Base-by-base conservation (phyloP, 2,797 vertebrate species). In the Cirrhinus molitorella region DNA sequence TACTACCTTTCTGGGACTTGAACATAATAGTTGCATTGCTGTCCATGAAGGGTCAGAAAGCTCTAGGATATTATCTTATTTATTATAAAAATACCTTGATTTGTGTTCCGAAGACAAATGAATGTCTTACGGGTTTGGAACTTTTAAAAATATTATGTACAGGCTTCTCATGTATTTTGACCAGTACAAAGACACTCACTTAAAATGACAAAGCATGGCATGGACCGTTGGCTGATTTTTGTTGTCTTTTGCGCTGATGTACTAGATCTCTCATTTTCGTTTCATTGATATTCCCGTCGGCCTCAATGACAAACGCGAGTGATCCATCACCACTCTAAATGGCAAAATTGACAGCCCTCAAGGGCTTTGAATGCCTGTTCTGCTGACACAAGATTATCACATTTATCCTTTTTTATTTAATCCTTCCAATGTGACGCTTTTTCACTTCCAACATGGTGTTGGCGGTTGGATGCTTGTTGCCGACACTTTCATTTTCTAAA, bases 381-480 rank as follows among this genome's bases (percentile, higher is more conserved):
- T 88, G 85, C 87, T 86, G 85, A 88, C 80, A 79, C 87, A 74
- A 77, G 63, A 86, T 84, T 84, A 84, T 86, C 85, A 87, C 82
- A 81, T 81, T 84, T 84, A 88, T 84, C 73, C 79, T 84, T 81
- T 83, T 84, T 84, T 83, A 90, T 87, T 88, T 85, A 90, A 85
- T 87, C 74, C 81, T 80, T 84, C 51, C 80, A 84, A 78, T 85
- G 47, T 81, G 85, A 78, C 19, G 82, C 66, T 59, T 87, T 87
- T 74, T 83, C 68, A 83, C 71, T 72, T 78, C 49, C 73, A 81
- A n/a, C 37, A n/a, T 28, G 25, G 25, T 49, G 25, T 25, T 74
- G 51, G 61, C 31, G 63, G 21, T 19, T 17, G 40, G 25, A 70
- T 76, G 40, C 78, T 23, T 51, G 53, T 73, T 75, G 55, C 43